These are phyloP conservation scores for Cuculus canorus DNA, from an alignment of 2,797 vertebrate genomes.

Conservation along the genomic window DNA sequence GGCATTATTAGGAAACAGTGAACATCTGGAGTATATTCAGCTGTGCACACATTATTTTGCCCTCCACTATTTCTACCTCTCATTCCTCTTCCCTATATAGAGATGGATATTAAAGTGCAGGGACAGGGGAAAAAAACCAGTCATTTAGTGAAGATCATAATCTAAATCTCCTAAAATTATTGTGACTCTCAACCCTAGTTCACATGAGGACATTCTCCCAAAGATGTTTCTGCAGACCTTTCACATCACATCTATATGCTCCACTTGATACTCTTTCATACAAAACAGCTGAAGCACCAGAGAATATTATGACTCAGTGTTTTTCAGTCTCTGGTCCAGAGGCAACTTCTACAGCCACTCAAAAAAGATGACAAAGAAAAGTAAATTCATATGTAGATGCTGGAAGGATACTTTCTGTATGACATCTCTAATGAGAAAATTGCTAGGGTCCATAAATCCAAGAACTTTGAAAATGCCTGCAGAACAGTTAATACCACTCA, in stretches of 20 bases:
- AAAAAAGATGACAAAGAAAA: background rate
- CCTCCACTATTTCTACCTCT: background rate
- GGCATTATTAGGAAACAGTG: background rate
- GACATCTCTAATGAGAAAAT: background rate
- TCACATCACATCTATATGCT: background rate
- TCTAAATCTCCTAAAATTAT: background rate
- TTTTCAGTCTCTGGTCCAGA: background rate
- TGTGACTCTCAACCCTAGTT: background rate
- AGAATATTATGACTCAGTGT: background rate
- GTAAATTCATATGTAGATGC: background rate
- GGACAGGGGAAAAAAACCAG: background rate
- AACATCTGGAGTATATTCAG: background rate
- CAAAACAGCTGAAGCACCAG: background rate
- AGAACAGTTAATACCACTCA: background rate
- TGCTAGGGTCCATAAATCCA: background rate
- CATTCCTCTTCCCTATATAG: background rate
- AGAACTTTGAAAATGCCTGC: background rate
- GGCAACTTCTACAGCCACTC: background rate
- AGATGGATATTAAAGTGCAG: background rate
- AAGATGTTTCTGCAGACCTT: background rate
- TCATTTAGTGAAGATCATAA: background rate
- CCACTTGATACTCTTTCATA: background rate
- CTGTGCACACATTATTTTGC: background rate
- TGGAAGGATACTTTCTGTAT: background rate
- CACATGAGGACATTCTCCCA: background rate